Percentiles rank a stretch among this genome's conserved stretches.
Evolutionary conservation across 2,888 invertebrate genomes (phyloP).

Genomic region (Apomyelois bistriatella): DNA sequence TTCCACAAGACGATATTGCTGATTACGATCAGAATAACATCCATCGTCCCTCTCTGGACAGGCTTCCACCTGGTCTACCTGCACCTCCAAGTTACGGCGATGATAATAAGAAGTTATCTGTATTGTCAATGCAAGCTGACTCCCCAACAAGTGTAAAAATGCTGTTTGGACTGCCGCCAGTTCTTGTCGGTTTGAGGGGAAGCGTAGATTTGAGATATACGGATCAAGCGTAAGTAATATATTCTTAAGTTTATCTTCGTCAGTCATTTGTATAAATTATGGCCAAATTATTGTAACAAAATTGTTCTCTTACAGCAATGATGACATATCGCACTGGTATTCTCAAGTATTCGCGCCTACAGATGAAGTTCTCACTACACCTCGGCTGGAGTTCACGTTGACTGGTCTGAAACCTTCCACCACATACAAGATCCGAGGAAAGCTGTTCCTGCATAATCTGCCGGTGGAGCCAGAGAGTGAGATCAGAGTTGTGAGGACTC

Average conservation of each 20-base stretch:
- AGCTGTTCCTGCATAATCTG: conserved; percentile 87
- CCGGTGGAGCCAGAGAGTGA: conserved; percentile 89
- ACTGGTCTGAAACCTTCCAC: conserved; percentile 88
- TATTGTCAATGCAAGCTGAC: conserved; percentile 85
- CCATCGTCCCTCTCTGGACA: conserved; percentile 48
- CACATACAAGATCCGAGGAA: conserved; percentile 90
- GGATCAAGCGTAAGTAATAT: conserved; percentile 82
- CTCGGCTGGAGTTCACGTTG: conserved; percentile 91
- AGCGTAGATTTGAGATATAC: conserved; percentile 93
- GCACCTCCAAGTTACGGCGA: conserved; percentile 50
- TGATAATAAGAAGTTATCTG: conserved; percentile 69
- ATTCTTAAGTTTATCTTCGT: too few relatives aligned
- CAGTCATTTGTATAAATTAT: not conserved
- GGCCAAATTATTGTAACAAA: too few relatives aligned
- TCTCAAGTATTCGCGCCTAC: conserved; percentile 93
- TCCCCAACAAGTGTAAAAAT: conserved; percentile 89
- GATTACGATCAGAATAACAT: conserved; percentile 61
- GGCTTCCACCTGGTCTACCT: conserved; percentile 43
- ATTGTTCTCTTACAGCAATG: conserved; percentile 71
- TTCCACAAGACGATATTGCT: conserved; percentile 54
- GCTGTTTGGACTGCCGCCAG: conserved; percentile 89
- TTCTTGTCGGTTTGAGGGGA: conserved; percentile 92
- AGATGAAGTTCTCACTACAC: conserved; percentile 90
- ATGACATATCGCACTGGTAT: conserved; percentile 87
- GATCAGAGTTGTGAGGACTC: conserved; percentile 87